These are phyloP conservation scores for Epiblema foenella DNA, from an alignment of 2,888 invertebrate species.

Conservation along the genomic window DNA sequence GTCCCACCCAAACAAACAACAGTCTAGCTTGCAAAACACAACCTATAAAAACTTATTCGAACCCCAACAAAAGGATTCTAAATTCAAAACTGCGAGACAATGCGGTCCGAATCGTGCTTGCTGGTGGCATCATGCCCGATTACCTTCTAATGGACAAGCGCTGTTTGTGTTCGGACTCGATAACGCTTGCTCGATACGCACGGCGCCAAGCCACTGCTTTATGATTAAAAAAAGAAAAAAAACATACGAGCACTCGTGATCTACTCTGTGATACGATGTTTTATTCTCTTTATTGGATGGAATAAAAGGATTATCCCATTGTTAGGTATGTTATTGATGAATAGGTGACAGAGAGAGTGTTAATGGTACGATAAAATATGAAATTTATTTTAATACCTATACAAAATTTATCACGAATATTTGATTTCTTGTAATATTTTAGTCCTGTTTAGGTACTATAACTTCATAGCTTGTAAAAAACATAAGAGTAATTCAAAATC, in stretches of 20 bases:
- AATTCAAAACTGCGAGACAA: constrained; percentile 72
- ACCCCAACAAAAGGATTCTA: constrained; percentile 56
- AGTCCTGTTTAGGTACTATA: not conserved
- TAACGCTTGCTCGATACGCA: constrained; percentile 79
- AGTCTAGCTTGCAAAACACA: no score
- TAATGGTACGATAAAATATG: constrained; percentile 27
- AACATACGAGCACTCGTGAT: constrained; percentile 61
- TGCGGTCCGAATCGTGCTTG: constrained; percentile 75
- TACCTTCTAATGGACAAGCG: constrained; percentile 85
- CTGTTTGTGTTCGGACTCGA: constrained; percentile 80
- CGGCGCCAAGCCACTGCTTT: constrained; percentile 82
- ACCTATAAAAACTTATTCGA: constrained; percentile 12
- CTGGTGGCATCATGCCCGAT: constrained; percentile 83
- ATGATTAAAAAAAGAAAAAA: constrained; percentile 63
- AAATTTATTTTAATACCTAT: not conserved
- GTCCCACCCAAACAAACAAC: no score
- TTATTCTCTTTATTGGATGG: constrained; percentile 37
- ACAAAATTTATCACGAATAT: not conserved
- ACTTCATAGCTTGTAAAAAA: no score
- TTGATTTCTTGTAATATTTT: not conserved
- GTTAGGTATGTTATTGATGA: constrained; percentile 29
- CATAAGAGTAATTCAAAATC: not conserved
- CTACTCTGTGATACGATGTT: constrained; percentile 61
- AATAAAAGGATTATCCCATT: constrained; percentile 28
- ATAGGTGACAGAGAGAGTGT: constrained; percentile 32